A percentile compares a stretch with the other conserved stretches of the same genome.
These are phyloP conservation scores for Tachina lurida DNA, from an alignment of 2,888 invertebrate genomes.

Conservation along the genomic window DNA sequence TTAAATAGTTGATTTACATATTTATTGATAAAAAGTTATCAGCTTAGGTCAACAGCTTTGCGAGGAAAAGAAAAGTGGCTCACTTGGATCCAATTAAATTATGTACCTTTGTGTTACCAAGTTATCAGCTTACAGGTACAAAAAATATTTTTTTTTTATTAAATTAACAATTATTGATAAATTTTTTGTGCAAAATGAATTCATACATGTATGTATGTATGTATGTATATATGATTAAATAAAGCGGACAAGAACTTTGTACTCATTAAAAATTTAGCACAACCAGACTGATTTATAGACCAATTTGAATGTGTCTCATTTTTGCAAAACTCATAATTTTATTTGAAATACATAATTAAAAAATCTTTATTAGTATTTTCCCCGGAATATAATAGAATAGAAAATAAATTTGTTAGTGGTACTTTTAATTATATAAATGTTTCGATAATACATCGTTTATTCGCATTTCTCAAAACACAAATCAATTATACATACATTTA, in stretches of 20 bases:
- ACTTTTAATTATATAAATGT: not conserved
- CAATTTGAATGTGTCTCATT: not conserved
- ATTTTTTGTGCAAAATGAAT: slow-evolving; percentile 15
- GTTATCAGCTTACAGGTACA: too few species aligned
- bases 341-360: not conserved
- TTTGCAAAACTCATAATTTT: not conserved
- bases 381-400: not conserved
- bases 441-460: not conserved
- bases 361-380: slow-evolving; percentile 5
- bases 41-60: too few species aligned
- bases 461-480: not conserved
- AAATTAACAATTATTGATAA: slow-evolving; percentile 9
- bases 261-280: slow-evolving; percentile 16
- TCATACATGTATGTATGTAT: not conserved
- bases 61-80: too few species aligned
- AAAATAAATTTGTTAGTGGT: not conserved
- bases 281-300: slow-evolving; percentile 23
- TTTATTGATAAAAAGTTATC: too few species aligned
- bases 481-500: slow-evolving; percentile 5
- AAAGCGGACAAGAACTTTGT: slow-evolving; percentile 33
- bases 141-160: not conserved
- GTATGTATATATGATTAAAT: not conserved
- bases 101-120: too few species aligned
- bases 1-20: too few species aligned
- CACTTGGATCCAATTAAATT: too few species aligned